These are phyloP conservation scores for Yponomeuta plumbellus DNA, from an alignment of 2,888 invertebrate species.

Conservation along the genomic window DNA sequence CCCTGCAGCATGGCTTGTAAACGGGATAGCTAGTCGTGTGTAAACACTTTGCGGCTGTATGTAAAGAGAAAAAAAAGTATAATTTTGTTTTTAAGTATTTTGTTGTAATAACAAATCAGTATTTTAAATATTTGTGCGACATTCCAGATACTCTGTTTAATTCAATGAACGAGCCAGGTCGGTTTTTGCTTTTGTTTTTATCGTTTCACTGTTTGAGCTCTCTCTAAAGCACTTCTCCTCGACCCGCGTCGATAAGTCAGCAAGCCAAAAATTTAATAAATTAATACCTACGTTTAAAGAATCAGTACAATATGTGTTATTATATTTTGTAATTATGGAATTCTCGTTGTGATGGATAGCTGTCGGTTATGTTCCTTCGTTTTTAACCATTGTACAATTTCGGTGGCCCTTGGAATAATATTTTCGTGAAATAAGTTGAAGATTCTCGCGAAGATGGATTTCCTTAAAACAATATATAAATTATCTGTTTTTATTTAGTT, in stretches of 20 bases:
- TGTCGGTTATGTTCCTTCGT: constrained; percentile 18
- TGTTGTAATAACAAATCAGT: constrained; percentile 71
- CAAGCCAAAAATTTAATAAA: constrained; percentile 16
- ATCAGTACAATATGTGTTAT: constrained; percentile 14
- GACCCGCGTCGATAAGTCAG: constrained; percentile 9
- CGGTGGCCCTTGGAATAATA: neutral
- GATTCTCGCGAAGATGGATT: constrained; percentile 21
- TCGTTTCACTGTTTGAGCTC: constrained; percentile 31
- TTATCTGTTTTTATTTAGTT: constrained; percentile 22
- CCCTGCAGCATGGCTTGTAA: no score
- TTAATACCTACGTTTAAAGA: constrained; percentile 11
- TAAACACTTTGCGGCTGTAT: constrained; percentile 45
- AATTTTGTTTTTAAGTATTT: constrained; percentile 53
- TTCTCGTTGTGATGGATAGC: constrained; percentile 8
- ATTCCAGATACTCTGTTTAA: constrained; percentile 57
- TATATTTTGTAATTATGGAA: constrained; percentile 12
- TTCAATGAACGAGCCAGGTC: neutral
- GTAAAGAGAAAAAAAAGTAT: constrained; percentile 31
- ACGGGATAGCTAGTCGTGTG: neutral
- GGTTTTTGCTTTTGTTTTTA: neutral
- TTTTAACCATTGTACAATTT: constrained; percentile 14
- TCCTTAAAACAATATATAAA: constrained; percentile 16
- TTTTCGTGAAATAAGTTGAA: neutral
- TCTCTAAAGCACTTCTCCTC: constrained; percentile 23
- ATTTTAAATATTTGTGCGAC: constrained; percentile 74